A percentile compares a stretch with the other conserved stretches of the same genome.
These are phyloP conservation scores for Dendrolimus kikuchii DNA, from an alignment of 1,140 invertebrate genomes.

Conservation along the genomic window DNA sequence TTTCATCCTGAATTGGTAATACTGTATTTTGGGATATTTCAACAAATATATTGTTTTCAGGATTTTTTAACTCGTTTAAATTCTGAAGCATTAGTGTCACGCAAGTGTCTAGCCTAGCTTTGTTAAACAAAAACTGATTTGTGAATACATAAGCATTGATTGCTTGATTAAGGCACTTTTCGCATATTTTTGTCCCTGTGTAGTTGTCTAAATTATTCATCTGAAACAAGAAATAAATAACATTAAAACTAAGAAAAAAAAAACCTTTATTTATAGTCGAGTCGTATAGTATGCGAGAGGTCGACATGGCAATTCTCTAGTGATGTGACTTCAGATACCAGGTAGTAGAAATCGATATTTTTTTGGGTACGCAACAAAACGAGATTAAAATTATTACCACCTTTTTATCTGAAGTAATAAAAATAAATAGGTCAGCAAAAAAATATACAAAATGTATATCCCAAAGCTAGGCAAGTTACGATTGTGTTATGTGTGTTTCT, in stretches of 20 bases:
- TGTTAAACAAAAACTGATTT: constrained; percentile 32
- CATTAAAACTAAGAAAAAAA: constrained; percentile 1
- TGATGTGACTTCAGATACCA: too few relatives aligned
- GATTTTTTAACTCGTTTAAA: constrained; percentile 22
- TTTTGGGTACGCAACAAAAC: too few relatives aligned
- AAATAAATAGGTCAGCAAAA: too few relatives aligned
- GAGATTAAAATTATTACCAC: too few relatives aligned
- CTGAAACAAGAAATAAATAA: constrained; percentile 51
- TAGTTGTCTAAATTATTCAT: constrained; percentile 40
- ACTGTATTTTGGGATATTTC: constrained; percentile 44
- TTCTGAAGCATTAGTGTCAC: constrained; percentile 35
- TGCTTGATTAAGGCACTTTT: constrained; percentile 46
- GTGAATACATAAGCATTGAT: constrained; percentile 49
- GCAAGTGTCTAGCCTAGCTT: constrained; percentile 42
- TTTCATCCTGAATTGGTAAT: constrained; percentile 26
- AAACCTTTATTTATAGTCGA: too few relatives aligned
- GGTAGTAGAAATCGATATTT: too few relatives aligned
- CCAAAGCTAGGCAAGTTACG: too few relatives aligned
- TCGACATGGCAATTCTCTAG: too few relatives aligned
- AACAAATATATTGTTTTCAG: constrained; percentile 41
- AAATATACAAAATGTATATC: too few relatives aligned
- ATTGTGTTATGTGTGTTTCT: too few relatives aligned
- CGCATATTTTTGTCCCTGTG: constrained; percentile 54
- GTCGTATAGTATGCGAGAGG: too few relatives aligned
- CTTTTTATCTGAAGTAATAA: too few relatives aligned